Evolutionary conservation across 2,888 invertebrate genomes (phyloP), one percentile per base, ranked within the genome.

Genomic region (Pherbina coryleti): DNA sequence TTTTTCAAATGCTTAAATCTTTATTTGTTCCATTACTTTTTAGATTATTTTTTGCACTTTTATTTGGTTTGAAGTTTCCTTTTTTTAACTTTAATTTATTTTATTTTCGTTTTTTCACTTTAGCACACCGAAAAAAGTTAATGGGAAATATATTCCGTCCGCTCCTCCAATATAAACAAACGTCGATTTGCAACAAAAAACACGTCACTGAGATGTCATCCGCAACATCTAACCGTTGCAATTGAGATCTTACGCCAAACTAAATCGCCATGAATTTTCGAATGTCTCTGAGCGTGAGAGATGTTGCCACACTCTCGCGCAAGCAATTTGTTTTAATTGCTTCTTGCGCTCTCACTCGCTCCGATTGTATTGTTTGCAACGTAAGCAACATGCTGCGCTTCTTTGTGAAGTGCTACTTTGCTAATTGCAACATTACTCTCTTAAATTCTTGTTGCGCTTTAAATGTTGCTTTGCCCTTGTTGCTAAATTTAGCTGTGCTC

Each of bases 211-310:
- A 17, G 60, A 25, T 60, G 49, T 55, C 66, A 31, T 82, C 82
- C 81, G 80, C 78, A 66, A 80, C 75, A 34, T 73, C 62, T 77
- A 37, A 77, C 82, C 81, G 79, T 79, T 79, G 72, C 79, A 79
- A 81, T 78, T 81, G 81, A 81, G 78, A 82, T 81, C 81, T 82
- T 81, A 81, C 79, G 79, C 81, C 81, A 80, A 82, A 82, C 82
- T 82, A 81, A 82, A 79, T 73, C 76, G 76, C 57, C 77, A 69
- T 79, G 71, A 75, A 75, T 72, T 76, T 67, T 69, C 74, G 69
- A 37, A 73, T 67, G 62, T 64, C 62, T 57, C 74, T 55, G 74
- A 79, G 78, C 75, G 78, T 34, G n/a, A 14, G 49, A 73, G 60
- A 60, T 34, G 11, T 11, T 49, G 78, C 80, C 66, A 76, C 77